Evolutionary conservation across 1,140 invertebrate species (phyloP), one percentile per base, ranked within the genome.

Genomic region (Araneus ventricosus): DNA sequence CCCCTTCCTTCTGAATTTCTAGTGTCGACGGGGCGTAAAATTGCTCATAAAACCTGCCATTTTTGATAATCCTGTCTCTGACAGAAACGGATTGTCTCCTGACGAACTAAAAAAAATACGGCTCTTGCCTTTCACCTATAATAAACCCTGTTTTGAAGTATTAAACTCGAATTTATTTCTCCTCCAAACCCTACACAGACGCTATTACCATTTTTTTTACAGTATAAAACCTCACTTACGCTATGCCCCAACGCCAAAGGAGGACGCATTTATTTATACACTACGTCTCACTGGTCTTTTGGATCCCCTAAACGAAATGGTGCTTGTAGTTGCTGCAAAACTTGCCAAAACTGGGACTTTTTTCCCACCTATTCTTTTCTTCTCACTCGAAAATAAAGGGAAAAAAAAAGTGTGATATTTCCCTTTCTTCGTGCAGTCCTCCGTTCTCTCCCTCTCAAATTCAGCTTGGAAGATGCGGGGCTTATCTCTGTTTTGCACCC

Each of bases 401-500:
- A 14, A 2, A 2, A 27, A 84, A 45, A 45, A 41, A 84, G 30
- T 37, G 39, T 24, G 37, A 80, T 39, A 84, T 84, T 84, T 45
- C 27, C 45, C 41, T 52, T 52, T 27, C 45, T 79, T 52, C 30
- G 45, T 10, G 41, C 24, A 20, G 17, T 86, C 52, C 52, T 34
- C 34, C 52, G 27, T 30, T 34, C 63, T 2, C 45, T 52, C 45
- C 45, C n/a, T 86, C 30, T 86, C 52, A 52, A 57, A 86, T 59
- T 86, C 84, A 52, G 41, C 27, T n/a, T 7, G 2, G 84, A 59
- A 86, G 84, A 86, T 34, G 30, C 84, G 27, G 84, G 84, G 30
- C 52, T 86, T 86, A 86, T 86, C 84, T 86, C 84, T 86, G 84
- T 86, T 86, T 86, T 61, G 84, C 84, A 86, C 84, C 52, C 80